phyloP scores from a whole-genome alignment of 2,888 invertebrate species.

The Dolichomitus sp. region DNA sequence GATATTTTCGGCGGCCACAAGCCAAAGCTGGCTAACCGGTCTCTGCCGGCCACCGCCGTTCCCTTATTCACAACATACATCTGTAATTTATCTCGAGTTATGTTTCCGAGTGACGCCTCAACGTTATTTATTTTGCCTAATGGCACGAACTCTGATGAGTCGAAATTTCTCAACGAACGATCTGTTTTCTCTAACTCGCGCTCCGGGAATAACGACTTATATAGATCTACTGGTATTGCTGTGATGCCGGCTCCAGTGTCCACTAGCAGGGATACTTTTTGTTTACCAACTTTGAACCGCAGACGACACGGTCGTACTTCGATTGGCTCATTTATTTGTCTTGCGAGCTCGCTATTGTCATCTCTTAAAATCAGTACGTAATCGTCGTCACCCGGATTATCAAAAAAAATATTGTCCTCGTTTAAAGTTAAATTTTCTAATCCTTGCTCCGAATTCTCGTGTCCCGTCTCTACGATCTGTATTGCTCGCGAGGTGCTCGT shows the following conservation, averaged over 20 bases:
- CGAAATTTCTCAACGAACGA: background rate
- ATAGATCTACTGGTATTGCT: constrained; percentile 1
- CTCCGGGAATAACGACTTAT: background rate
- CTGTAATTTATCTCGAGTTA: background rate
- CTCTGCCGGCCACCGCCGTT: constrained; percentile 12
- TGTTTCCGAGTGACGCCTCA: constrained; percentile 1
- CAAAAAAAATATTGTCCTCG: background rate
- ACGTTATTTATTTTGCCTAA: background rate
- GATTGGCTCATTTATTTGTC: background rate
- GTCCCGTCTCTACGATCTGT: background rate
- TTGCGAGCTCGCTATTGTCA: background rate
- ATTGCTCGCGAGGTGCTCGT: background rate
- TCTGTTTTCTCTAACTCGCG: background rate
- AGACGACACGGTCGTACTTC: background rate
- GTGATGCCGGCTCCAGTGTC: constrained; percentile 13
- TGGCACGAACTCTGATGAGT: background rate
- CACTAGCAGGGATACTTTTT: constrained; percentile 4
- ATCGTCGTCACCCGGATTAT: background rate
- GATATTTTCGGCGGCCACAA: constrained; percentile 23
- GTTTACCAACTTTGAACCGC: background rate
- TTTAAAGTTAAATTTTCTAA: background rate
- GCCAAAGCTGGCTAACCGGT: constrained; percentile 21
- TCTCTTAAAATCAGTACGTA: background rate
- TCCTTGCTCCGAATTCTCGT: background rate
- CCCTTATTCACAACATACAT: constrained; percentile 22